phyloP scores from a whole-genome alignment of 2,888 invertebrate species.

The Drosophila robusta region DNA sequence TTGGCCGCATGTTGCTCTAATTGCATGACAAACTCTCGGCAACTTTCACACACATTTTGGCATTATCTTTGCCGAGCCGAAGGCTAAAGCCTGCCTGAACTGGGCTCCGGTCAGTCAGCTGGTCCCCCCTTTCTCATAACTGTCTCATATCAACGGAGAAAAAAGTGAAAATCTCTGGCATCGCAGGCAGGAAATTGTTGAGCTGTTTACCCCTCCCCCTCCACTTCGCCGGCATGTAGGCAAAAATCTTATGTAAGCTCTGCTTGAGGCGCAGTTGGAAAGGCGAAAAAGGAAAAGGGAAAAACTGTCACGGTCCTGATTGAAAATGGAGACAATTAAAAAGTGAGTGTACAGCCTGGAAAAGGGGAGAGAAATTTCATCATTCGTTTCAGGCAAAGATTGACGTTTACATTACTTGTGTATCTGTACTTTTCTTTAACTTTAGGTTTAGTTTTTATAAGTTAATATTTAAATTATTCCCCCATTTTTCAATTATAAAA shows the following conservation, averaged over 20 bases:
- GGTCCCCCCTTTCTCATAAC: constrained; percentile 40
- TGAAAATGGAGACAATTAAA: constrained; percentile 12
- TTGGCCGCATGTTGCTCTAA: constrained; percentile 75
- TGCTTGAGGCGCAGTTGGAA: neutral
- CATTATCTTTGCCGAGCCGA: constrained; percentile 45
- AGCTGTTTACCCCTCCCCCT: neutral
- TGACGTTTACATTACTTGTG: neutral
- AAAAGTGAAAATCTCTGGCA: constrained; percentile 56
- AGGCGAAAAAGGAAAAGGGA: neutral
- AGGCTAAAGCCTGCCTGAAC: constrained; percentile 12
- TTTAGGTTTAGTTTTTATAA: too few species aligned
- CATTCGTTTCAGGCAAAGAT: neutral
- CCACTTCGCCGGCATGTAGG: constrained; percentile 6
- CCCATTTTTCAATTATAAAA: too few species aligned
- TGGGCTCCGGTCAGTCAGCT: constrained; percentile 5
- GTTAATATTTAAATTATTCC: too few species aligned
- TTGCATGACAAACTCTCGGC: constrained; percentile 74
- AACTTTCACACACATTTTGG: constrained; percentile 73
- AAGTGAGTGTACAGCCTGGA: neutral
- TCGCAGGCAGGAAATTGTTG: constrained; percentile 41
- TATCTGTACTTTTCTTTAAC: too few species aligned
- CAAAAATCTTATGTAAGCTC: constrained; percentile 40
- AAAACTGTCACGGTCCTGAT: constrained; percentile 27
- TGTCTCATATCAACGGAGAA: constrained; percentile 54
- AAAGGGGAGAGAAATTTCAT: neutral